These are phyloP conservation scores for Diprion similis DNA, from an alignment of 1,140 invertebrate genomes.

Conservation along the genomic window DNA sequence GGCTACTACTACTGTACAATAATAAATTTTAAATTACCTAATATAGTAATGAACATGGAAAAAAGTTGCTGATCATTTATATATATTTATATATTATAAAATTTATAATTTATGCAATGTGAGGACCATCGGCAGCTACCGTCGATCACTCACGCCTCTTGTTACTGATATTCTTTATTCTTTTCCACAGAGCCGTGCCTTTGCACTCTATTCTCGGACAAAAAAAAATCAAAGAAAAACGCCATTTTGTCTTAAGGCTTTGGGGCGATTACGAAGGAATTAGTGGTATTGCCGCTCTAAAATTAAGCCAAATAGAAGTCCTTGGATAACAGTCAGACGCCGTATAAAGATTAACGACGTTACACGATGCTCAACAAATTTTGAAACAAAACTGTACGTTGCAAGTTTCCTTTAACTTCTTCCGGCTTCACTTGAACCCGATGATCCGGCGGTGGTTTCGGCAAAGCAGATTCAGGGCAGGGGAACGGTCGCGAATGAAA, in stretches of 20 bases:
- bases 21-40: constrained; percentile 44
- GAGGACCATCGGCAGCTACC: constrained; percentile 23
- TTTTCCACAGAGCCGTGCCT: background rate
- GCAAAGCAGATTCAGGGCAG: constrained; percentile 40
- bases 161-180: background rate
- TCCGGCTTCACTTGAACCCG: constrained; percentile 45
- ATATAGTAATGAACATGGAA: constrained; percentile 34
- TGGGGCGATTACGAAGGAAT: too few species aligned
- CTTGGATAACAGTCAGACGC: too few species aligned
- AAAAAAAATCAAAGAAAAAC: too few species aligned
- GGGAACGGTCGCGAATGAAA: constrained; percentile 51
- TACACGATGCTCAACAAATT: constrained; percentile 38
- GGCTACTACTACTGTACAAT: constrained; percentile 54
- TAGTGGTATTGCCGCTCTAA: too few species aligned
- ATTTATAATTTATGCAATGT: constrained; percentile 41
- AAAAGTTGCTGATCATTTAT: constrained; percentile 41
- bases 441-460: constrained; percentile 49
- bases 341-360: too few species aligned
- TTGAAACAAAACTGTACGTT: constrained; percentile 44
- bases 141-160: background rate
- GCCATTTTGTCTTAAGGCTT: too few species aligned
- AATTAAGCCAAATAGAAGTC: too few species aligned
- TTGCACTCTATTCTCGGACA: too few species aligned
- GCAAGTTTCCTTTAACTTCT: constrained; percentile 46
- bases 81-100: too few species aligned